A percentile compares a stretch with the other conserved stretches of the same genome.
phyloP scores from a whole-genome alignment of 2,797 vertebrate genomes.

The Yasuhikotakia modesta region DNA sequence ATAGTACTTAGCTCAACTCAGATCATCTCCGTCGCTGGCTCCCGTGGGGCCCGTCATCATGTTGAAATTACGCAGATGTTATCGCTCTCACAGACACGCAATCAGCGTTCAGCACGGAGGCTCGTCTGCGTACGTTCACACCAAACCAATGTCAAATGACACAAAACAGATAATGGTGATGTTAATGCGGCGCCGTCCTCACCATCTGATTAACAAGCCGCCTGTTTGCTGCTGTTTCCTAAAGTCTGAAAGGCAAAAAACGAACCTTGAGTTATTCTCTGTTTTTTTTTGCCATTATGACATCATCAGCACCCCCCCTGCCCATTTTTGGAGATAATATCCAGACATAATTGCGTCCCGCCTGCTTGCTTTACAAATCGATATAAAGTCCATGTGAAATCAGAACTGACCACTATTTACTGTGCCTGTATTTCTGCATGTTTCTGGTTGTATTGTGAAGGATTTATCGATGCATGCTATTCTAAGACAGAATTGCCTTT shows the following conservation, averaged over 20 bases:
- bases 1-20: constrained; percentile 62
- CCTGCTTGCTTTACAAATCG: no score
- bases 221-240: not conserved
- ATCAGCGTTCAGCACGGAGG: constrained; percentile 34
- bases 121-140: constrained; percentile 13
- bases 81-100: constrained; percentile 50
- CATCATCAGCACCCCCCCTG: no score
- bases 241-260: constrained; percentile 8
- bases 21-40: constrained; percentile 58
- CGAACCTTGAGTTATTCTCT: not conserved
- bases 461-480: no score
- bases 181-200: constrained; percentile 13
- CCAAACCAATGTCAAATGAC: constrained; percentile 32
- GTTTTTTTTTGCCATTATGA: not conserved
- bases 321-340: no score
- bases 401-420: no score
- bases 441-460: no score
- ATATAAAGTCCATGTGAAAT: no score
- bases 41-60: constrained; percentile 58
- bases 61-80: constrained; percentile 61
- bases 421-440: no score
- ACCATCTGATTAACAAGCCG: constrained; percentile 18
- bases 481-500: no score
- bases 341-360: no score
- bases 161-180: constrained; percentile 34